Evolutionary conservation across 2,113 vertebrate species (phyloP), one percentile per base, ranked within the genome.

Genomic region (Columbina picui): DNA sequence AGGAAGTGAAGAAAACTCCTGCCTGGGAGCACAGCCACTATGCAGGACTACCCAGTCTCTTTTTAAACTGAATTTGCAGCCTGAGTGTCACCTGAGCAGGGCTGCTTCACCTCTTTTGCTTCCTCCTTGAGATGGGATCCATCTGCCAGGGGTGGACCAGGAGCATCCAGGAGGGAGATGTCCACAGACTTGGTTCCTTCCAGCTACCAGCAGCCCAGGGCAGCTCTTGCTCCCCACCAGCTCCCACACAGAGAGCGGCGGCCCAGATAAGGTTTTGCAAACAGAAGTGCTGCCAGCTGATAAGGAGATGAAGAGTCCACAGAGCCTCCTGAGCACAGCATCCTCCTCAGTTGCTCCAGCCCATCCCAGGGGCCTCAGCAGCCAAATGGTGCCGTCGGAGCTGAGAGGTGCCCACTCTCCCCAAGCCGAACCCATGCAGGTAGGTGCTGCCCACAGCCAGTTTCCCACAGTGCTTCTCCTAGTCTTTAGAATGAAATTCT

Each of bases 211-310:
- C 80, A 90, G 64, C 55, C 15, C 0, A 0, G 13, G 20, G 47
- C 10, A 1, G 60, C 52, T 84, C 74, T 84, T 56, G 25, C 73
- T 89, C 41, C 41, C 34, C 59, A 59, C 55, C 59, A 57, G 59
- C 89, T 89, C 87, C 84, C 68, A 34, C 1, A 0, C 73, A 29
- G 34, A 43, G 27, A 65, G 39, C 8, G 0, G 63, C 5, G 0
- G 59, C 79, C n/a, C 55, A 86, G 95, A 89, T 71, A 79, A 91
- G 49, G 34, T 14, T 96, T 67, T 79, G 70, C 70, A 91, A 89
- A 94, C 84, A 94, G 27, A 63, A 77, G 15, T 81, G 55, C 43
- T 8, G 13, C 59, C 64, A 78, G 56, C 65, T 75, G 90, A 94
- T 82, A 94, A 82, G 74, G 60, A 87, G 29, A 12, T 15, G 20